Evolutionary conservation across 2,113 vertebrate species (phyloP).

Genomic region (Chlamydotis undulata): DNA sequence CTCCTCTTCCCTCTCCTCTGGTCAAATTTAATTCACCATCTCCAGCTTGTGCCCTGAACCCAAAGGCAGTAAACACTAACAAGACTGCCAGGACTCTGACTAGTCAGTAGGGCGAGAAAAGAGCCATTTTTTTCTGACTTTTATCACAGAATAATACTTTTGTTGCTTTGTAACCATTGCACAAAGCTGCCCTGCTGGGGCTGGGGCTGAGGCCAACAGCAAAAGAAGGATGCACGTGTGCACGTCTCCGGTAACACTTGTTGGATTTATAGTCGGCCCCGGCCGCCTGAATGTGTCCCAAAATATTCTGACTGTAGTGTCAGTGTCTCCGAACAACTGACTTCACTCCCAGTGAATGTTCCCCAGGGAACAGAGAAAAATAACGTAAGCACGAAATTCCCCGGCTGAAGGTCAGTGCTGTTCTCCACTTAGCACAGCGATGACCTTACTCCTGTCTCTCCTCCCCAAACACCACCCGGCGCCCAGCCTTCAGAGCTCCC

Average conservation of each 20-base stretch:
- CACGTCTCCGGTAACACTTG: neutral
- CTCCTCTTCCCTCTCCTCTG: neutral
- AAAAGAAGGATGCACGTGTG: neutral
- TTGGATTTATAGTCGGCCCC: neutral
- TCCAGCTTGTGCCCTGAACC: neutral
- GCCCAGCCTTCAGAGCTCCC: neutral
- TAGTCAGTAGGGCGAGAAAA: neutral
- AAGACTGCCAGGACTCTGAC: neutral
- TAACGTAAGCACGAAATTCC: neutral
- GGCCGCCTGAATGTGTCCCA: neutral
- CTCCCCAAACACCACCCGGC: neutral
- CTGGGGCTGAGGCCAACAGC: neutral
- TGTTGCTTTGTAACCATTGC: neutral
- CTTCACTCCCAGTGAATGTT: slow-evolving; percentile 37
- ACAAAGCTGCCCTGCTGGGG: neutral
- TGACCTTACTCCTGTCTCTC: neutral
- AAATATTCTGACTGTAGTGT: slow-evolving; percentile 20
- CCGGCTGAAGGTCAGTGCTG: slow-evolving; percentile 6
- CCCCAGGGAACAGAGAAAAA: neutral
- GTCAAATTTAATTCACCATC: neutral
- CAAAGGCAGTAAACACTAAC: neutral
- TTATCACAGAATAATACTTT: neutral
- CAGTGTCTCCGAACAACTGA: slow-evolving; percentile 16
- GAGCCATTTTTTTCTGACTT: fast-evolving
- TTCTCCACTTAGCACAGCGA: neutral